A percentile compares a stretch with the other conserved stretches of the same genome.
phyloP scores from a whole-genome alignment of 92 coral and sea anemone species.

The Palythoa caribaeorum region DNA sequence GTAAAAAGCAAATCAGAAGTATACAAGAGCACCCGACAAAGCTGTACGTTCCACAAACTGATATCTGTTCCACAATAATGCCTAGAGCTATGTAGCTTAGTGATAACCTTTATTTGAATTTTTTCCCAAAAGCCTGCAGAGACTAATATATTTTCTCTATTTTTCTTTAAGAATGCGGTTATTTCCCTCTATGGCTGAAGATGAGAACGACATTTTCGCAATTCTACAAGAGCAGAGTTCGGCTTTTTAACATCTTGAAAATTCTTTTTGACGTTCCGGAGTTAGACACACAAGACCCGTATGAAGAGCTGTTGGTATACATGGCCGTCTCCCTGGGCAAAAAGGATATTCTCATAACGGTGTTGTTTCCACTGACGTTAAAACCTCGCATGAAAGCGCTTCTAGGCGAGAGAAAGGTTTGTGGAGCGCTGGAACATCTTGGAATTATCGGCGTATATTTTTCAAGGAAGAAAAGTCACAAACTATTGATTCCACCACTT shows the following conservation, averaged over 20 bases:
- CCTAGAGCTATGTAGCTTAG: too few species aligned
- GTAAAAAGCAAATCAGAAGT: too few species aligned
- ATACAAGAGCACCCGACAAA: too few species aligned
- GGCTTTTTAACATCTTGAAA: constrained; percentile 61
- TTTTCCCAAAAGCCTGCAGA: background rate
- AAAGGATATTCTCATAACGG: constrained; percentile 70
- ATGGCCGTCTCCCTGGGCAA: constrained; percentile 85
- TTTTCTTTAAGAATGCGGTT: constrained; percentile 73
- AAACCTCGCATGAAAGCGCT: constrained; percentile 62
- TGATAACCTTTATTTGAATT: background rate
- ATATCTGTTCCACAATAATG: too few species aligned
- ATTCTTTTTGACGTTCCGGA: constrained; percentile 79
- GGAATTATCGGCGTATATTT: constrained; percentile 76
- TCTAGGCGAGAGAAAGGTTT: constrained; percentile 64
- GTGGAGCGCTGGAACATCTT: constrained; percentile 52
- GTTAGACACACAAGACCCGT: constrained; percentile 60
- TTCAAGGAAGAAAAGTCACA: constrained; percentile 51
- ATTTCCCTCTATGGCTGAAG: constrained; percentile 85
- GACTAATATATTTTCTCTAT: background rate
- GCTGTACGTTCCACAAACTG: too few species aligned
- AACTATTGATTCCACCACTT: background rate
- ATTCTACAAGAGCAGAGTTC: constrained; percentile 62
- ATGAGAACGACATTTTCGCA: constrained; percentile 66
- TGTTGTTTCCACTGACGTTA: constrained; percentile 66
- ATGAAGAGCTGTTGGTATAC: constrained; percentile 61